phyloP scores from a whole-genome alignment of 1,140 invertebrate species.

The Drosophila erecta region DNA sequence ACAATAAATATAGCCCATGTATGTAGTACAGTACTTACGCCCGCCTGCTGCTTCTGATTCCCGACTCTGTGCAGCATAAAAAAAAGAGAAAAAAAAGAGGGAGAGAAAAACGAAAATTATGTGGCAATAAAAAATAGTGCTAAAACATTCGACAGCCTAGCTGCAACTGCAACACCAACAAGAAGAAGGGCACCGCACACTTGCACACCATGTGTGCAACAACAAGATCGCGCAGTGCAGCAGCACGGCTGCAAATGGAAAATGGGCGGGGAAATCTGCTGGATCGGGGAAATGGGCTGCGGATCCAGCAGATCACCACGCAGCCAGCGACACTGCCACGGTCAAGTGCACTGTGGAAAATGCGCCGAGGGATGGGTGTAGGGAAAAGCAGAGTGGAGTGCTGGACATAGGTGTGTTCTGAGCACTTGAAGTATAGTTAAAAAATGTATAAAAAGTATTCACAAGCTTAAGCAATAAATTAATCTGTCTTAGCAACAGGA shows the following conservation, averaged over 20 bases:
- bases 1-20: conserved; percentile 80
- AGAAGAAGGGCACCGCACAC: conserved; percentile 52
- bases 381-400: no score
- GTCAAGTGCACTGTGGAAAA: conserved; percentile 72
- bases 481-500: no score
- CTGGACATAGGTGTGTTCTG: no score
- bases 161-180: conserved; percentile 37
- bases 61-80: conserved; percentile 7
- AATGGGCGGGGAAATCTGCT: conserved; percentile 7
- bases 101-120: conserved; percentile 50
- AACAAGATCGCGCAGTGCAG: conserved; percentile 53
- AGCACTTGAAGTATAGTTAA: no score
- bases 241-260: conserved; percentile 25
- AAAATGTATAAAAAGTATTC: no score
- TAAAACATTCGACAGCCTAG: conserved; percentile 78
- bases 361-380: background rate
- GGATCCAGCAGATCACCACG: conserved; percentile 21
- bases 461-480: no score
- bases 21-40: conserved; percentile 52
- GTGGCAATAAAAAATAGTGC: conserved; percentile 82
- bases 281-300: conserved; percentile 10
- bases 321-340: conserved; percentile 61
- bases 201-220: conserved; percentile 80
- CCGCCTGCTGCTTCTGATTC: conserved; percentile 9
- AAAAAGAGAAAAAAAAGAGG: background rate